Percentiles rank a stretch among this genome's conserved stretches.
Evolutionary conservation across 2,888 invertebrate species (phyloP).

Genomic region (Drosophila meridionalis): DNA sequence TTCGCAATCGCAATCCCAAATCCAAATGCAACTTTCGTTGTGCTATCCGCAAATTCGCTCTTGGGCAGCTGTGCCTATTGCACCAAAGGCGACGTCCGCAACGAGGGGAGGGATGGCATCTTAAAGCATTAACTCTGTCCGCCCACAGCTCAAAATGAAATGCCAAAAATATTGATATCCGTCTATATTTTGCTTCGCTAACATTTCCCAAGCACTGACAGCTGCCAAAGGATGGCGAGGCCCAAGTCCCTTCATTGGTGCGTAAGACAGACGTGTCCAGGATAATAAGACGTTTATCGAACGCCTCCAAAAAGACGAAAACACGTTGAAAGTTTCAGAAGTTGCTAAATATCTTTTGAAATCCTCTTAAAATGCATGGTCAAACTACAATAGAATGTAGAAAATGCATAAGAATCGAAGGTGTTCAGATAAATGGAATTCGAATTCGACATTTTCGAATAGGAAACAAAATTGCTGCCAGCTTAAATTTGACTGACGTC

Average conservation of each 20-base stretch:
- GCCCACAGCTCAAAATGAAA: not conserved
- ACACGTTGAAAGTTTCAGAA: not conserved
- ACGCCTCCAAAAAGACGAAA: not conserved
- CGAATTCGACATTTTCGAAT: not conserved
- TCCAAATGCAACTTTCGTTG: conserved; percentile 48
- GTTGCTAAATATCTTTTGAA: not conserved
- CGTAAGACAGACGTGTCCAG: not conserved
- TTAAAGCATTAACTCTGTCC: conserved; percentile 3
- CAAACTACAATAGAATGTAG: not conserved
- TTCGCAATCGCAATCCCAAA: conserved; percentile 5
- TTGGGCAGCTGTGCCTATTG: conserved; percentile 36
- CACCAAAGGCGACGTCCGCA: not conserved
- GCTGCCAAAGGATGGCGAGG: not conserved
- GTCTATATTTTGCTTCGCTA: not conserved
- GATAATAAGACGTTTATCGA: not conserved
- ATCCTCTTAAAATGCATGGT: not conserved
- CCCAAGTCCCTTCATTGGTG: not conserved
- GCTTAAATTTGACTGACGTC: too few species aligned
- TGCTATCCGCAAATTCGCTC: conserved; percentile 47
- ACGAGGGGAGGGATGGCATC: not conserved
- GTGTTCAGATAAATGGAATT: not conserved
- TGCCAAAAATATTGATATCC: conserved; percentile 1
- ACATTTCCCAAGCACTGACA: not conserved
- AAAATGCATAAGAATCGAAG: not conserved
- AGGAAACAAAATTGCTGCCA: not conserved